These are phyloP conservation scores for Lucilia sericata DNA, from an alignment of 1,140 invertebrate species.

Conservation along the genomic window DNA sequence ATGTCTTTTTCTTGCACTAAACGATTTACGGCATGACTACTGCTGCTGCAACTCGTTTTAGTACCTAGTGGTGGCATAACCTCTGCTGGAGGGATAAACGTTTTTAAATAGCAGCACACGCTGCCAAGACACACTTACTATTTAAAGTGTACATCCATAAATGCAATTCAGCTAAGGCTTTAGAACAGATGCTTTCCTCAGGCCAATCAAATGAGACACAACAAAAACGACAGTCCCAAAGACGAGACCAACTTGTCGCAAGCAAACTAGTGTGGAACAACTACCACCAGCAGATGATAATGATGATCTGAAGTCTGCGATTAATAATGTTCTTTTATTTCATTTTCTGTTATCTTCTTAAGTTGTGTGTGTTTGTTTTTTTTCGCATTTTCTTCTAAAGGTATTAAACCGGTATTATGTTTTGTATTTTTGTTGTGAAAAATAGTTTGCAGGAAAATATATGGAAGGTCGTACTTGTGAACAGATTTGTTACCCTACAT, in stretches of 20 bases:
- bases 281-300: background rate
- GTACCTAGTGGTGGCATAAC: background rate
- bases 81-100: slow-evolving; percentile 30
- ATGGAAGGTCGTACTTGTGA: no score
- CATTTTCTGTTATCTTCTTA: background rate
- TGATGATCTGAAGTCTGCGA: background rate
- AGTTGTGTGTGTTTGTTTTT: background rate
- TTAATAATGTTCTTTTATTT: slow-evolving; percentile 2
- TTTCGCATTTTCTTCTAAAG: background rate
- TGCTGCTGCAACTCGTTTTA: background rate
- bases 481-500: no score
- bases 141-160: background rate
- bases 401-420: background rate
- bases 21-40: background rate
- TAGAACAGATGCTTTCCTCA: slow-evolving; percentile 34
- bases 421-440: no score
- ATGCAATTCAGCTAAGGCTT: background rate
- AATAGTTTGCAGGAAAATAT: no score
- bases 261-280: background rate
- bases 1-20: background rate
- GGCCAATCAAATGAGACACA: background rate
- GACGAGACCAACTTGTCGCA: slow-evolving; percentile 28
- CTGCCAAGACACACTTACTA: background rate
- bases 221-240: background rate
- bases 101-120: slow-evolving; percentile 39